These are phyloP conservation scores for Rissa tridactyla DNA, from an alignment of 2,113 vertebrate species.

Conservation along the genomic window DNA sequence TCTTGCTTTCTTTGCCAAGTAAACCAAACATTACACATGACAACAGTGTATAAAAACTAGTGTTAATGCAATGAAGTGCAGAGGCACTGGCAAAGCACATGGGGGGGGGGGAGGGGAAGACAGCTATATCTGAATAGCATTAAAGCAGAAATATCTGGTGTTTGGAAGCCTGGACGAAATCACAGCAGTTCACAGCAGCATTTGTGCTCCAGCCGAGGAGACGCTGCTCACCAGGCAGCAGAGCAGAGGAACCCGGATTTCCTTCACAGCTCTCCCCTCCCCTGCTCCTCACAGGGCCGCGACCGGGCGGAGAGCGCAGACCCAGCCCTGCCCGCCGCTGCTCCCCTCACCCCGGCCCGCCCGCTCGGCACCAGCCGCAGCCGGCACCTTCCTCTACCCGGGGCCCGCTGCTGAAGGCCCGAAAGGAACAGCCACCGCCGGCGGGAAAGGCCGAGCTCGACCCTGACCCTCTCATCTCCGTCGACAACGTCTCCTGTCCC, in stretches of 20 bases:
- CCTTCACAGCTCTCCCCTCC: background rate
- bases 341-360: background rate
- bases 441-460: background rate
- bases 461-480: background rate
- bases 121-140: background rate
- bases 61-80: background rate
- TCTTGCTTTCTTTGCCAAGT: background rate
- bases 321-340: background rate
- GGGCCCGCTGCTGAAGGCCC: background rate
- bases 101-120: too few relatives aligned
- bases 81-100: accelerated
- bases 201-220: background rate
- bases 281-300: background rate
- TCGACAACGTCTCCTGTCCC: accelerated
- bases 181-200: background rate
- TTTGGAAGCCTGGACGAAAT: background rate
- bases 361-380: background rate
- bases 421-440: too few relatives aligned
- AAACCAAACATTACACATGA: background rate
- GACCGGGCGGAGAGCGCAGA: background rate
- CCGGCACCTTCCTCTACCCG: accelerated
- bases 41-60: background rate
- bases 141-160: background rate
- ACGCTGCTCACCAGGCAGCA: background rate
- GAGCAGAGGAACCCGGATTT: accelerated